Evolutionary conservation across 2,888 invertebrate genomes (phyloP).

Genomic region (Agrilus biguttatus): DNA sequence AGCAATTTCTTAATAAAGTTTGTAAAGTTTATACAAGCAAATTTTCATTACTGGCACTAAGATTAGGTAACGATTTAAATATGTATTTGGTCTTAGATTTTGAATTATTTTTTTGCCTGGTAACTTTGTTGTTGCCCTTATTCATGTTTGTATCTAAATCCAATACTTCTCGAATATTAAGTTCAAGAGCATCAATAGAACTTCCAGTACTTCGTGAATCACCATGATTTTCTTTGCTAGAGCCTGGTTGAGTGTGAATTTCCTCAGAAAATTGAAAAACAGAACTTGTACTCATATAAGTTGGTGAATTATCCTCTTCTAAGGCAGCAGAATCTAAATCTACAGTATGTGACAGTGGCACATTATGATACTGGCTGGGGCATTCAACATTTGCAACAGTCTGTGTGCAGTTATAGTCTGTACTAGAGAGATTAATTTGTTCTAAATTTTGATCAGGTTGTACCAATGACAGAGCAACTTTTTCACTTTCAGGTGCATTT

Average conservation of each 20-base stretch:
- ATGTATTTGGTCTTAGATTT: conserved; percentile 21
- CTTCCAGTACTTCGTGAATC: conserved; percentile 13
- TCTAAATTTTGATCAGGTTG: conserved; percentile 46
- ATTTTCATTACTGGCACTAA: conserved; percentile 53
- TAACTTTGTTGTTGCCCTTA: background rate
- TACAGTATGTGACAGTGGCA: conserved; percentile 11
- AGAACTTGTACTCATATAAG: conserved; percentile 7
- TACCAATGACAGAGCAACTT: conserved; percentile 40
- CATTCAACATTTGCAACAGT: conserved; percentile 53
- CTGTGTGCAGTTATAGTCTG: conserved; percentile 28
- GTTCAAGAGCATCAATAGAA: conserved; percentile 34
- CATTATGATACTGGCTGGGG: conserved; percentile 28
- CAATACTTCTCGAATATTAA: conserved; percentile 32
- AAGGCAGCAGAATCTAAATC: conserved; percentile 9
- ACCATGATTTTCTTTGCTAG: conserved; percentile 6
- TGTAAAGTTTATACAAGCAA: conserved; percentile 33
- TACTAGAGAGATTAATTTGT: conserved; percentile 15
- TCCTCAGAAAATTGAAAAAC: conserved; percentile 5
- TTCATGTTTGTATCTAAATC: conserved; percentile 28
- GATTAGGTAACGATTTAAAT: conserved; percentile 54
- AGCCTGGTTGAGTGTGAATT: conserved; percentile 4
- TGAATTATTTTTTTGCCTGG: conserved; percentile 11
- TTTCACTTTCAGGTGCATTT: conserved; percentile 83
- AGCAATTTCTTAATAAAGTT: too few relatives aligned
- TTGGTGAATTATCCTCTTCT: conserved; percentile 7